Evolutionary conservation across 2,797 vertebrate species (phyloP).

Genomic region (Mormyrus proboscirostris): DNA sequence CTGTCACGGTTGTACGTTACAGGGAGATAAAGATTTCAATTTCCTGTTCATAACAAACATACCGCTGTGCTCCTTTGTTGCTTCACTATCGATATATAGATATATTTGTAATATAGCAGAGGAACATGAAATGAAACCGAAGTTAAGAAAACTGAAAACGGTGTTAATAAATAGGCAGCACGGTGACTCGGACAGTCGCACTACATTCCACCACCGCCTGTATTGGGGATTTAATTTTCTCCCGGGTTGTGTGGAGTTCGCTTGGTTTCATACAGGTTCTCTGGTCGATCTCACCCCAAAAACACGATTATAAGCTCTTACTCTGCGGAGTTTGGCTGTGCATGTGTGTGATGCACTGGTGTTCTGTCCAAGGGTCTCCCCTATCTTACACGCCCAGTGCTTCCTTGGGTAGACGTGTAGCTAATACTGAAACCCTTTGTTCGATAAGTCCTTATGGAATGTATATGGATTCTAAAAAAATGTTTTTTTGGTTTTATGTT

Average conservation of each 20-base stretch:
- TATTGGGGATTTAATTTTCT: neutral
- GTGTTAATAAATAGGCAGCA: neutral
- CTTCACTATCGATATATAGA: neutral
- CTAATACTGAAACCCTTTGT: neutral
- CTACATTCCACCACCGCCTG: neutral
- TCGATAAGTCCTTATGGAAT: neutral
- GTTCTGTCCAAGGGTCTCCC: neutral
- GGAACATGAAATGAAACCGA: neutral
- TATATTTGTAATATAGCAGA: neutral
- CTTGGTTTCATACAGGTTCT: neutral
- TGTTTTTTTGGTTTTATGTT: neutral
- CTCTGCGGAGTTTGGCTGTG: neutral
- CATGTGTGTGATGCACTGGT: neutral
- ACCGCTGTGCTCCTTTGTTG: neutral
- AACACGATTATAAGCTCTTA: neutral
- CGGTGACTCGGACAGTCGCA: neutral
- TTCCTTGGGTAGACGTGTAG: neutral
- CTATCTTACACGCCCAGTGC: neutral
- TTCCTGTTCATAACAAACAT: neutral
- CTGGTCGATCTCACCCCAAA: neutral
- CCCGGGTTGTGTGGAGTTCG: neutral
- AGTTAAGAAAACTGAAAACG: neutral
- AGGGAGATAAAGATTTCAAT: constrained; percentile 6
- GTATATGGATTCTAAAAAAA: neutral
- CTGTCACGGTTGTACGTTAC: neutral